Evolutionary conservation across 2,797 vertebrate species (phyloP).

Genomic region (Lagorchestes hirsutus): DNA sequence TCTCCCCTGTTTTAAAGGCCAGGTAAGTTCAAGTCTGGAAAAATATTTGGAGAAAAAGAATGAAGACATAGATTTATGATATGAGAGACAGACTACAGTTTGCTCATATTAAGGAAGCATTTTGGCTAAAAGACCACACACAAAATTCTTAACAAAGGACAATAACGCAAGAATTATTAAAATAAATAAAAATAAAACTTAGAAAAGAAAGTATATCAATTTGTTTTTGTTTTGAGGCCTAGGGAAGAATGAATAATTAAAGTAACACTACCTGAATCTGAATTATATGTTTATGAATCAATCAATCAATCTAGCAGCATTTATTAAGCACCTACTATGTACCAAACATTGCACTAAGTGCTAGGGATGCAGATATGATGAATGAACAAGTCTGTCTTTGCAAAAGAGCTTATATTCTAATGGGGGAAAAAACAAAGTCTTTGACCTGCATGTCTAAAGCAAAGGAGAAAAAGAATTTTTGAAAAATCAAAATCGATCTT

Average conservation of each 20-base stretch:
- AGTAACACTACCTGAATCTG: neutral
- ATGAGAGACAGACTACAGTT: neutral
- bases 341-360: neutral
- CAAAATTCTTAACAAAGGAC: neutral
- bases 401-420: neutral
- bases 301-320: neutral
- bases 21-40: constrained; percentile 13
- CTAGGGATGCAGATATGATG: neutral
- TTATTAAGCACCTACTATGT: neutral
- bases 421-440: neutral
- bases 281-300: neutral
- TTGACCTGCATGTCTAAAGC: neutral
- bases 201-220: neutral
- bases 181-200: neutral
- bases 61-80: neutral
- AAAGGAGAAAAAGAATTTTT: neutral
- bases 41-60: constrained; percentile 19
- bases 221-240: constrained; percentile 26
- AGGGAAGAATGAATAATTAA: neutral
- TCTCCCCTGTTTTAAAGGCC: neutral
- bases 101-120: neutral
- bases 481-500: neutral
- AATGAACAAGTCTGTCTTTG: neutral
- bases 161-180: neutral
- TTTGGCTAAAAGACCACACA: neutral